Conservation (phyloP, 2,113 vertebrate genomes). For the Herpetotheres cachinnans region DNA sequence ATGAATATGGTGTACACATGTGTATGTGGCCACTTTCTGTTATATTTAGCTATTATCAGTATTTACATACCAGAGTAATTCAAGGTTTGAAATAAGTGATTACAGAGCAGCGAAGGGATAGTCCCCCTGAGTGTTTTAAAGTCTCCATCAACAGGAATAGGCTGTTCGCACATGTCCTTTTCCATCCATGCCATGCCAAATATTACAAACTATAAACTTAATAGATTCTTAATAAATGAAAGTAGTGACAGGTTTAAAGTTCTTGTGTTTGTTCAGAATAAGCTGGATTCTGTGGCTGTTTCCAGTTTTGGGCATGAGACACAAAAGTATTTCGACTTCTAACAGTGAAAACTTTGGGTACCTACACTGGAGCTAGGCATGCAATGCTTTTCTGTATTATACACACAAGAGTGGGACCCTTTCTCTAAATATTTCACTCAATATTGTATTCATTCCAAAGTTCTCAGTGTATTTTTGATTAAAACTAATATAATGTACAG, state of each 20-base stretch:
- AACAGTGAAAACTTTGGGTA: neutral
- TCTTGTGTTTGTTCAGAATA: neutral
- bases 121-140: neutral
- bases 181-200: neutral
- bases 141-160: neutral
- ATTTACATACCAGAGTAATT: slow-evolving; percentile 22
- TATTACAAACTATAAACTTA: neutral
- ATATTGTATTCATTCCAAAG: neutral
- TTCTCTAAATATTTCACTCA: neutral
- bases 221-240: neutral
- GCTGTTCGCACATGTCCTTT: neutral
- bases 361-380: neutral
- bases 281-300: neutral
- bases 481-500: neutral
- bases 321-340: neutral
- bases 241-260: neutral
- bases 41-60: neutral
- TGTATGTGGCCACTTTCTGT: neutral
- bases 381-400: neutral
- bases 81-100: neutral
- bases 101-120: neutral
- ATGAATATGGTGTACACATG: neutral
- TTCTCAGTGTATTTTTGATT: neutral
- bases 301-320: neutral
- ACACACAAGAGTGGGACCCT: fast-evolving